Conservation (phyloP, 2,797 vertebrate species). For the Tragelaphus oryx region DNA sequence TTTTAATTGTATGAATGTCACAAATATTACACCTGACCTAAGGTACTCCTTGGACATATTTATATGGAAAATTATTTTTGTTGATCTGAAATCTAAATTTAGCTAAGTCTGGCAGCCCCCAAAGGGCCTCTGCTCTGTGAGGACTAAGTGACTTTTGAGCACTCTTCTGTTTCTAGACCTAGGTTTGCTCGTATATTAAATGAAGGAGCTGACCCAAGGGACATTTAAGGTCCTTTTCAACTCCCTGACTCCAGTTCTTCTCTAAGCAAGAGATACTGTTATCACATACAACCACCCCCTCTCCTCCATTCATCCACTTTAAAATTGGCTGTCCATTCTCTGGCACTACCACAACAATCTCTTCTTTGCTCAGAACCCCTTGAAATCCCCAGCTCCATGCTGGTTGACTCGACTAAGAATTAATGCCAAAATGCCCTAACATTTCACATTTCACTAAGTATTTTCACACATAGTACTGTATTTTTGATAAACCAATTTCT, state of each 20-base stretch:
- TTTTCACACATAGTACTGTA: not conserved
- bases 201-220: not conserved
- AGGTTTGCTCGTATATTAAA: not conserved
- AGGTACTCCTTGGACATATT: not conserved
- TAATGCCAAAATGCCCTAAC: not conserved
- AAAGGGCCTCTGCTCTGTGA: not conserved
- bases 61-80: not conserved
- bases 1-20: not conserved
- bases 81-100: not conserved
- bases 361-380: not conserved
- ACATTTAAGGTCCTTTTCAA: not conserved
- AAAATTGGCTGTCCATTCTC: not conserved
- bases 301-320: not conserved
- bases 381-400: not conserved
- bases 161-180: not conserved
- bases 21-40: not conserved
- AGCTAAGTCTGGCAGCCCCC: not conserved
- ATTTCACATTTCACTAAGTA: not conserved
- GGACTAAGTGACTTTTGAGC: not conserved
- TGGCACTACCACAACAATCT: not conserved
- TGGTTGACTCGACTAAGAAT: not conserved
- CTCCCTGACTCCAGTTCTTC: not conserved
- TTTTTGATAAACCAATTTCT: not conserved
- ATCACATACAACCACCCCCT: not conserved
- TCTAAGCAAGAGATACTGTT: not conserved